These are phyloP conservation scores for Calliopum simillimum DNA, from an alignment of 2,888 invertebrate species.

Conservation along the genomic window DNA sequence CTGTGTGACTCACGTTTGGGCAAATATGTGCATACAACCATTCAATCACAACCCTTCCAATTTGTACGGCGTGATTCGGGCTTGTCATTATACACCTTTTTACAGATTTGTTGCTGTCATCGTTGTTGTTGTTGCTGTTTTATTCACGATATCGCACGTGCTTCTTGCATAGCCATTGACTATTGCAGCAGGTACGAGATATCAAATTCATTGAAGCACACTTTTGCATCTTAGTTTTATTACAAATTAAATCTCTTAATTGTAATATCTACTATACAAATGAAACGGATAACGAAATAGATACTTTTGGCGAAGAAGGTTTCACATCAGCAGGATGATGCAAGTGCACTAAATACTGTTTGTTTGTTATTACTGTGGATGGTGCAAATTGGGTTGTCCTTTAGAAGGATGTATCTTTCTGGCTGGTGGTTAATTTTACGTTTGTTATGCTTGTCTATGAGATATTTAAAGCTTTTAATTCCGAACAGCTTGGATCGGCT, in stretches of 20 bases:
- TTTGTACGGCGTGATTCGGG: constrained; percentile 31
- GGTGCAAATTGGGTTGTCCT: neutral
- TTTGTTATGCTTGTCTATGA: constrained; percentile 10
- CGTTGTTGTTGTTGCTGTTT: neutral
- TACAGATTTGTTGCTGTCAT: constrained; percentile 24
- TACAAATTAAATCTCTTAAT: constrained; percentile 62
- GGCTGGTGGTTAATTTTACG: constrained; percentile 1
- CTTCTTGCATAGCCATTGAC: constrained; percentile 47
- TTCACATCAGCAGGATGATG: neutral
- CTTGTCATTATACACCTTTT: constrained; percentile 40
- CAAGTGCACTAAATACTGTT: constrained; percentile 20
- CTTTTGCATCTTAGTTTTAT: constrained; percentile 45
- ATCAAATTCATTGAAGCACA: constrained; percentile 23
- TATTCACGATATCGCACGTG: constrained; percentile 28
- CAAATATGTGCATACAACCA: constrained; percentile 16
- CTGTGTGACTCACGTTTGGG: constrained; percentile 27
- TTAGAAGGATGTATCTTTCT: neutral
- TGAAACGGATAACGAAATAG: constrained; percentile 33
- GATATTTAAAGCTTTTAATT: constrained; percentile 25
- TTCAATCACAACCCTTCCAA: constrained; percentile 27
- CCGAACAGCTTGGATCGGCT: constrained; percentile 14
- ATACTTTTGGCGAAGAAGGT: constrained; percentile 15
- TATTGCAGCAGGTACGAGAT: constrained; percentile 36
- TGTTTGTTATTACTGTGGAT: constrained; percentile 7
- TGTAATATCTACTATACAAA: constrained; percentile 56